A percentile compares a stretch with the other conserved stretches of the same genome.
Conservation (phyloP, 2,888 invertebrate species). For the Agrochola lota region DNA sequence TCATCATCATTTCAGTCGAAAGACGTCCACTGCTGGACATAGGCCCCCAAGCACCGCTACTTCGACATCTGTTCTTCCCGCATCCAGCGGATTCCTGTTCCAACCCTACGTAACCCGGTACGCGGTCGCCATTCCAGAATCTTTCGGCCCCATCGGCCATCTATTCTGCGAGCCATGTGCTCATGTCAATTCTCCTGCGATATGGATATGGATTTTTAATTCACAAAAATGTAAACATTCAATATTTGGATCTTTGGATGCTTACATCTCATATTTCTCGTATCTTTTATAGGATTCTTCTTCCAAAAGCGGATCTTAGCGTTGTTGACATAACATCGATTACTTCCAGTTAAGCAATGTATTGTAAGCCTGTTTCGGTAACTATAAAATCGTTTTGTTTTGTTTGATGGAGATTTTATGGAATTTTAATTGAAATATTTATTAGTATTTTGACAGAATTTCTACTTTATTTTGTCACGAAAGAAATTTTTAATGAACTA, state of each 20-base stretch:
- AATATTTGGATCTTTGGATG: conserved; percentile 16
- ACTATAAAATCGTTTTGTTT: conserved; percentile 30
- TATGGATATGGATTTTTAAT: not conserved
- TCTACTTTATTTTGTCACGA: not conserved
- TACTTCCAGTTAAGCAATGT: conserved; percentile 22
- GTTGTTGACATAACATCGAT: conserved; percentile 47
- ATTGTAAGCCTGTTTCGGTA: conserved; percentile 26
- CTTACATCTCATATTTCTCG: not conserved
- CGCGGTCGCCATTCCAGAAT: too few relatives aligned
- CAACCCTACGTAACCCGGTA: too few relatives aligned
- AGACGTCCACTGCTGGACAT: too few relatives aligned
- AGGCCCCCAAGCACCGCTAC: too few relatives aligned
- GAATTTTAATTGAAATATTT: conserved; percentile 1
- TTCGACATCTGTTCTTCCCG: too few relatives aligned
- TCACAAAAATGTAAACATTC: conserved; percentile 21
- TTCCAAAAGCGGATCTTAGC: conserved; percentile 15
- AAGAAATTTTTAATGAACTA: not conserved
- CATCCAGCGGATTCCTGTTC: too few relatives aligned
- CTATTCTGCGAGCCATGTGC: too few relatives aligned
- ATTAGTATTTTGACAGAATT: not conserved
- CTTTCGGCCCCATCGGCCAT: too few relatives aligned
- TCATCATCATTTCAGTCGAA: too few relatives aligned
- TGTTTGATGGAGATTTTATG: not conserved
- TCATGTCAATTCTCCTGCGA: too few relatives aligned
- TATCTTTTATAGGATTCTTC: conserved; percentile 7